A percentile compares a stretch with the other conserved stretches of the same genome.
phyloP scores from a whole-genome alignment of 2,888 invertebrate species.

The Polymixis flavicincta region DNA sequence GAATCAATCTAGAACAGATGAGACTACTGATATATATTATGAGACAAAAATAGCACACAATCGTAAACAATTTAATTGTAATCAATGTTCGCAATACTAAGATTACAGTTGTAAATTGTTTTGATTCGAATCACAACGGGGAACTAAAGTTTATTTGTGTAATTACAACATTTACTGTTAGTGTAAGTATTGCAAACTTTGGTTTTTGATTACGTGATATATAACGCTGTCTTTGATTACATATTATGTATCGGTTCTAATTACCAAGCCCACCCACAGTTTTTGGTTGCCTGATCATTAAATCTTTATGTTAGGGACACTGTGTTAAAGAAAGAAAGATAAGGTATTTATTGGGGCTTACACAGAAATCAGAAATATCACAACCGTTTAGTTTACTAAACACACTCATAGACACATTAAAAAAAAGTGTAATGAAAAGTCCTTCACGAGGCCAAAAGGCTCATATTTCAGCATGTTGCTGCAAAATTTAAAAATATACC shows the following conservation, averaged over 20 bases:
- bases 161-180: constrained; percentile 37
- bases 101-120: constrained; percentile 57
- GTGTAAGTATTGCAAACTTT: constrained; percentile 7
- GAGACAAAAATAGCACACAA: constrained; percentile 25
- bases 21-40: constrained; percentile 25
- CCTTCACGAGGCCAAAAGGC: too few relatives aligned
- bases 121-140: constrained; percentile 62
- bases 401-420: too few relatives aligned
- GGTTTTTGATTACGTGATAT: constrained; percentile 15
- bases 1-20: constrained; percentile 45
- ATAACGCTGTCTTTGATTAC: background rate
- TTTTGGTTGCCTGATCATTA: background rate
- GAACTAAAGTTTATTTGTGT: constrained; percentile 45
- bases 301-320: background rate
- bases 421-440: too few relatives aligned
- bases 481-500: too few relatives aligned
- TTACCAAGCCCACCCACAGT: constrained; percentile 2
- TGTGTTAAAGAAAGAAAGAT: background rate
- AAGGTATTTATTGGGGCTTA: too few relatives aligned
- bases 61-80: constrained; percentile 48
- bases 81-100: constrained; percentile 35
- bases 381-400: too few relatives aligned
- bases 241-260: background rate
- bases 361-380: too few relatives aligned
- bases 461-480: too few relatives aligned